These are phyloP conservation scores for Oryzias dopingdopingensis DNA, from an alignment of 2,797 vertebrate genomes.

Conservation along the genomic window DNA sequence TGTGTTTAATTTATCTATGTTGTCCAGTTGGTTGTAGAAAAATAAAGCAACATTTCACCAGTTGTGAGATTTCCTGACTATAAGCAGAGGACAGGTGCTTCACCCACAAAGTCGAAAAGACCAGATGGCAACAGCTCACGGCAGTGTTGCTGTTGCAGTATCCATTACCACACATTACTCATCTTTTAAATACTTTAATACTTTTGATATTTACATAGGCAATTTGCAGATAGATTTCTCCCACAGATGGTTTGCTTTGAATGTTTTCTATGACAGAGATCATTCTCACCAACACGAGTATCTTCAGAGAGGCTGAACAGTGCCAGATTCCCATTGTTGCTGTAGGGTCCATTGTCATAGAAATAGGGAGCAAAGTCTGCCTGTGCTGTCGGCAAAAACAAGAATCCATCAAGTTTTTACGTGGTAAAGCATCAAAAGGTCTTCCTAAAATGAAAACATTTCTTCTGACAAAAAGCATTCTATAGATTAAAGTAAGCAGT, in stretches of 20 bases:
- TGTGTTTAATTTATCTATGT: too few species aligned
- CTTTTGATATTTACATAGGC: too few species aligned
- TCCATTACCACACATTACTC: conserved; percentile 32
- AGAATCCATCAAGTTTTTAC: not conserved
- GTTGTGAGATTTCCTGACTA: conserved; percentile 5
- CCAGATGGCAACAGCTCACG: conserved; percentile 45
- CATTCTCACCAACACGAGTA: conserved; percentile 85
- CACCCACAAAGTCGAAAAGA: conserved; percentile 32
- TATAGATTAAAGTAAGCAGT: not conserved
- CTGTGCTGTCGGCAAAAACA: conserved; percentile 70
- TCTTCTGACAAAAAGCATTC: not conserved
- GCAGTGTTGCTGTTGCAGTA: conserved; percentile 22
- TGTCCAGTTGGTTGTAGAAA: too few species aligned
- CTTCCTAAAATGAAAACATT: not conserved
- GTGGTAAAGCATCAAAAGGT: not conserved
- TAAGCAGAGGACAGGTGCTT: conserved; percentile 31
- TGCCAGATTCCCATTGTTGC: conserved; percentile 91
- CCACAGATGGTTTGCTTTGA: not conserved
- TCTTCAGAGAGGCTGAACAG: conserved; percentile 94
- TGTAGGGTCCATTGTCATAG: conserved; percentile 90
- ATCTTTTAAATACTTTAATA: conserved; percentile 28
- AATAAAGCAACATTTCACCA: not conserved
- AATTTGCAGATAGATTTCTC: conserved; percentile 28
- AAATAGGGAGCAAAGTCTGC: conserved; percentile 94
- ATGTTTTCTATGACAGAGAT: conserved; percentile 3